Evolutionary conservation across 2,113 vertebrate genomes (phyloP).

Genomic region (Malurus alboscapulatus): DNA sequence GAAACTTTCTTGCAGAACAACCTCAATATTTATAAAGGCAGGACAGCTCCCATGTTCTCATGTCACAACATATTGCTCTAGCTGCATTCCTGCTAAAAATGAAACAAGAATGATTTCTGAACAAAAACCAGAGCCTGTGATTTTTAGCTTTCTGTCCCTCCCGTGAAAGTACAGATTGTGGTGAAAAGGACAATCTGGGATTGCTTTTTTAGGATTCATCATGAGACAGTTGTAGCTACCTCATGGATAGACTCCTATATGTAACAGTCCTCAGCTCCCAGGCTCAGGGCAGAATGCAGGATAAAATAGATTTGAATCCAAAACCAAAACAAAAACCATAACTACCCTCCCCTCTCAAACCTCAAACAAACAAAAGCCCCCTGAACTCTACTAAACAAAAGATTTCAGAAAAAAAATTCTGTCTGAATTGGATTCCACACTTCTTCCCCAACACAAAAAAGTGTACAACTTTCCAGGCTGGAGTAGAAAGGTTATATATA

Average conservation of each 20-base stretch:
- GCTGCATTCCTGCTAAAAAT: neutral
- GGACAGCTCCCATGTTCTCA: neutral
- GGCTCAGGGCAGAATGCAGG: neutral
- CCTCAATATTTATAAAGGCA: neutral
- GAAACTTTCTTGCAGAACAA: neutral
- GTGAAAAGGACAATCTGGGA: constrained; percentile 14
- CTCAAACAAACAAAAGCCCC: neutral
- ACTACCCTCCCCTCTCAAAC: neutral
- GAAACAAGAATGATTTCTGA: neutral
- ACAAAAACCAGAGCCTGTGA: neutral
- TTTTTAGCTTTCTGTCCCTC: neutral
- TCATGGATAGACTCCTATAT: neutral
- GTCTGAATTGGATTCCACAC: neutral
- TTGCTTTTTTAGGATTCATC: neutral
- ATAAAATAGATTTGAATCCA: neutral
- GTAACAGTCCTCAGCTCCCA: neutral
- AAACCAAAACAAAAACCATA: neutral
- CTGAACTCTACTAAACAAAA: neutral
- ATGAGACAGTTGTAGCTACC: neutral
- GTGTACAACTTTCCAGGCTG: neutral
- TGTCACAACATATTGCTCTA: neutral
- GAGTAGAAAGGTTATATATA: constrained; percentile 34
- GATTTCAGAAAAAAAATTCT: neutral
- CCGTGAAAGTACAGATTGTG: neutral
- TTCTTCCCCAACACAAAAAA: neutral